Evolutionary conservation across 2,888 invertebrate species (phyloP).

Genomic region (Girardia tigrina): DNA sequence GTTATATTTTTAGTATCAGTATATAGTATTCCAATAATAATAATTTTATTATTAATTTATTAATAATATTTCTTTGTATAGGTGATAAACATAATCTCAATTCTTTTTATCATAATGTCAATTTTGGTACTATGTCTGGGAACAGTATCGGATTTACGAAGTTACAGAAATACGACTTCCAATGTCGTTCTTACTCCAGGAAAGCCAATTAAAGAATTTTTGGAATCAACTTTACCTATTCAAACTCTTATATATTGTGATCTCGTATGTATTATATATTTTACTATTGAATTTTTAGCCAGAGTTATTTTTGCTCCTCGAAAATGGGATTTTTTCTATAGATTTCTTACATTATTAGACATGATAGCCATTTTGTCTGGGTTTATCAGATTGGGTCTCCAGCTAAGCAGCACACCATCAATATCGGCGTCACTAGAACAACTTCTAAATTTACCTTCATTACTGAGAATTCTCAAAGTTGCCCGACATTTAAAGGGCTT

Average conservation of each 20-base stretch:
- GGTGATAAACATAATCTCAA: not conserved
- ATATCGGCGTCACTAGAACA: not conserved
- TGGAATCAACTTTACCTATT: not conserved
- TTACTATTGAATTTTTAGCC: slow-evolving; percentile 7
- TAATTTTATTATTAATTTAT: too few relatives aligned
- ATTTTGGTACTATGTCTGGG: not conserved
- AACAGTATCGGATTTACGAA: slow-evolving; percentile 8
- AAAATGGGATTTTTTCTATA: not conserved
- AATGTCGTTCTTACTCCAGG: not conserved
- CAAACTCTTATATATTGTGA: slow-evolving; percentile 6
- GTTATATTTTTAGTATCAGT: too few relatives aligned
- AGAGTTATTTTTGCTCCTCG: slow-evolving; percentile 4
- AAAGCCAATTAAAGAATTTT: slow-evolving; percentile 9
- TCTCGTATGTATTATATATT: not conserved
- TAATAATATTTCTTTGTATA: not conserved
- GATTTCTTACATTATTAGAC: slow-evolving; percentile 3
- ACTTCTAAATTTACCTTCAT: slow-evolving; percentile 48
- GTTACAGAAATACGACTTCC: not conserved
- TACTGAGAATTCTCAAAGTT: slow-evolving; percentile 51
- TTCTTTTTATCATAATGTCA: slow-evolving; percentile 9
- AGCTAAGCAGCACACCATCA: not conserved
- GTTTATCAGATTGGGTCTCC: not conserved
- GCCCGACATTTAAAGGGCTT: slow-evolving; percentile 51
- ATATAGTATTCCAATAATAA: too few relatives aligned
- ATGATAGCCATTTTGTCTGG: not conserved